Percentiles rank a stretch among this genome's conserved stretches.
These are phyloP conservation scores for Clavelina lepadiformis DNA, from an alignment of 23 tunicate species.

Conservation along the genomic window DNA sequence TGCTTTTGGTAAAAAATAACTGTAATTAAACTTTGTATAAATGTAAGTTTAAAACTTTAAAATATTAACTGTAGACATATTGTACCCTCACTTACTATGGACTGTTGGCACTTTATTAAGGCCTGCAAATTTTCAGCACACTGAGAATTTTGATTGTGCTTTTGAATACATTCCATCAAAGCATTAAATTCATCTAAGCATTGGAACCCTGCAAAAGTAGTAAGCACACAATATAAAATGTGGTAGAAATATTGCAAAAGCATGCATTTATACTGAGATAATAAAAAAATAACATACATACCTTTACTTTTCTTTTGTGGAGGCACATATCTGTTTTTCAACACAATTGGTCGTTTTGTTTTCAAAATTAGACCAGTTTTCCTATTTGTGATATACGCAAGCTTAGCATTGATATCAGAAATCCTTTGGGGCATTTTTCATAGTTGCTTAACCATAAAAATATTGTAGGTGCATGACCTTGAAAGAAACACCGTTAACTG, in stretches of 20 bases:
- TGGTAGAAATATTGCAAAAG: no score
- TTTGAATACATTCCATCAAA: background rate
- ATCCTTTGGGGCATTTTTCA: constrained; percentile 13
- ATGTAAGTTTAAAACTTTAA: no score
- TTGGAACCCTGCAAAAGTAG: background rate
- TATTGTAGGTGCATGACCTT: background rate
- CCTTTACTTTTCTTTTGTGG: background rate
- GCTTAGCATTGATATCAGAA: constrained; percentile 36
- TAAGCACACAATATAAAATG: no score
- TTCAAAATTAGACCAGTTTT: constrained; percentile 28
- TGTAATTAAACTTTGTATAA: no score
- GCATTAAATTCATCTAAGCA: constrained; percentile 1
- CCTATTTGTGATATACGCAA: constrained; percentile 30
- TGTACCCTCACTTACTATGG: no score
- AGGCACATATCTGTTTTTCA: background rate
- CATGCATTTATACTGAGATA: background rate
- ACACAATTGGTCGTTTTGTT: constrained; percentile 21
- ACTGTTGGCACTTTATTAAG: constrained; percentile 1
- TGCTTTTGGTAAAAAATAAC: background rate
- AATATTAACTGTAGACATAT: no score
- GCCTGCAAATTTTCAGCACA: constrained; percentile 4
- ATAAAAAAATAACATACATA: background rate
- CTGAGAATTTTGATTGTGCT: constrained; percentile 1
- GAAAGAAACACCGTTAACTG: no score
- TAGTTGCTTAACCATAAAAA: background rate